Percentiles rank a stretch among this genome's conserved stretches.
Conservation (phyloP, 2,888 invertebrate genomes). For the Neoitamus cyanurus region DNA sequence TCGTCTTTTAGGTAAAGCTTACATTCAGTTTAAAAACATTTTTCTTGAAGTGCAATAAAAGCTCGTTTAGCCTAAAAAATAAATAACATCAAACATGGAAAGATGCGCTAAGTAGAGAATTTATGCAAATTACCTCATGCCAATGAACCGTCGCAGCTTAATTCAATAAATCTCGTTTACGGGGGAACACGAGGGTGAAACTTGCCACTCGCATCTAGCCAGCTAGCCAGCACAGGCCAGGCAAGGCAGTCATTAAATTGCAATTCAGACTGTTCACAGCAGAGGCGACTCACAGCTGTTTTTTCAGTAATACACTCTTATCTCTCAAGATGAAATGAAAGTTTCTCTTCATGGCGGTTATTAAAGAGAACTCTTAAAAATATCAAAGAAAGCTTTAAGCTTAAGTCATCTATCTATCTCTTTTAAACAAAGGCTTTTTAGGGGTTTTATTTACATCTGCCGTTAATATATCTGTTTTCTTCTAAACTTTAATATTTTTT, state of each 20-base stretch:
- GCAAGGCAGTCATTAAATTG: background rate
- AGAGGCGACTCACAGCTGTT: too few species aligned
- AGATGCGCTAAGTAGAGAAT: too few species aligned
- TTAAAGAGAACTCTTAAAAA: background rate
- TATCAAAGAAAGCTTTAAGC: background rate
- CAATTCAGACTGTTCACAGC: background rate
- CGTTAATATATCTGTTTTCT: background rate
- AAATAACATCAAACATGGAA: too few species aligned
- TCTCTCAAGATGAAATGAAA: too few species aligned
- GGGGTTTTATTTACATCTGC: background rate
- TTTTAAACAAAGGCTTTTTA: background rate
- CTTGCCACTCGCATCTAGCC: too few species aligned
- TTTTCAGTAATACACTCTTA: too few species aligned
- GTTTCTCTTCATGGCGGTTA: too few species aligned
- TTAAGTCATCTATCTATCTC: background rate
- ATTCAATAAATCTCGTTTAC: background rate
- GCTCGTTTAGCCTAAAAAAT: too few species aligned
- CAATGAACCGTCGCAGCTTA: background rate
- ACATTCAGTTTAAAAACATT: background rate
- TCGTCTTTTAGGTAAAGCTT: background rate
- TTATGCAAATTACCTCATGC: background rate
- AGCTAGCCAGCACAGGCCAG: too few species aligned
- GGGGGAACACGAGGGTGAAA: background rate
- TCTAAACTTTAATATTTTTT: background rate
- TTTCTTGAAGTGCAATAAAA: background rate